A percentile compares a stretch with the other conserved stretches of the same genome.
phyloP scores from a whole-genome alignment of 1,140 invertebrate species.

The Drosophila ambigua region DNA sequence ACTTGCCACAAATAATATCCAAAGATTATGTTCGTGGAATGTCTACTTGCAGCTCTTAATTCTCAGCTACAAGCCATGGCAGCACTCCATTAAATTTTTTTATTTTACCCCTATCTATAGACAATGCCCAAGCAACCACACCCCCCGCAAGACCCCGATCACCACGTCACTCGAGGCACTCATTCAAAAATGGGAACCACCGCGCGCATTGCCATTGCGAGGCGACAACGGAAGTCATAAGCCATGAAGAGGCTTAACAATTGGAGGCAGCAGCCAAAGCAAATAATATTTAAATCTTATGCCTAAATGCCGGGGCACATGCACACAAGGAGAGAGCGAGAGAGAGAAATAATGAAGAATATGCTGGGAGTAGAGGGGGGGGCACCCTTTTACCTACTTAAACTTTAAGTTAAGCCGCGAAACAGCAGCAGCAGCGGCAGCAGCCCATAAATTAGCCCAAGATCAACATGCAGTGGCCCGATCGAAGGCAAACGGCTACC shows the following conservation, averaged over 20 bases:
- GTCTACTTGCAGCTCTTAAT: no score
- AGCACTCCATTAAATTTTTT: not conserved
- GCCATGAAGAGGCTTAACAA: conserved; percentile 61
- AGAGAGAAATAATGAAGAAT: conserved; percentile 6
- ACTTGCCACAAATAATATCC: no score
- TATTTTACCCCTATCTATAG: not conserved
- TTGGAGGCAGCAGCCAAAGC: conserved; percentile 23
- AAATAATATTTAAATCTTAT: conserved; percentile 59
- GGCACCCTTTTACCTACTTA: conserved; percentile 20
- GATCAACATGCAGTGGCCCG: conserved; percentile 26
- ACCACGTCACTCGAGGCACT: not conserved
- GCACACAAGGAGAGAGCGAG: not conserved
- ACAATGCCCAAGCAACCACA: not conserved
- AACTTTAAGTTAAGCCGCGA: conserved; percentile 22
- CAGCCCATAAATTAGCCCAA: conserved; percentile 60
- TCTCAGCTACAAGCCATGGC: not conserved
- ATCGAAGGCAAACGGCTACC: conserved; percentile 42
- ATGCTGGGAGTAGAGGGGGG: not conserved
- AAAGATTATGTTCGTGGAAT: no score
- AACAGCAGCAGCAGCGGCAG: no score
- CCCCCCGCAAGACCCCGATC: conserved; percentile 1
- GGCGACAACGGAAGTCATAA: conserved; percentile 67
- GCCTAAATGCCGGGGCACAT: conserved; percentile 45
- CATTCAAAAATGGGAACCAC: conserved; percentile 18
- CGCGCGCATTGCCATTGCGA: conserved; percentile 14